These are phyloP conservation scores for Lepetodrilus schrolli DNA, from an alignment of 2,888 invertebrate species.

Conservation along the genomic window DNA sequence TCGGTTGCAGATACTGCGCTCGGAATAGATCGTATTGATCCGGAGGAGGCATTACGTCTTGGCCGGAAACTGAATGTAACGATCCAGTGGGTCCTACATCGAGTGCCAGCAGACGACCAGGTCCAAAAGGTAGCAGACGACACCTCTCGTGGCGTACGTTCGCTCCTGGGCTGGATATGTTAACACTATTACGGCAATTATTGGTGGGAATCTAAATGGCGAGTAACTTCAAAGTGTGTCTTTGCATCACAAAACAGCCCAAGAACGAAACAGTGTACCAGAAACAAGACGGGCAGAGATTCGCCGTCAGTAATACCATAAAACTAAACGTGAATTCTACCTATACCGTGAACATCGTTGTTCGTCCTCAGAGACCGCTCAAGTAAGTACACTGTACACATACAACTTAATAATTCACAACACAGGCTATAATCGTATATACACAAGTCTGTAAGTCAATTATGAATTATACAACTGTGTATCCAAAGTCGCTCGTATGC, in stretches of 20 bases:
- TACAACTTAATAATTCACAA: no score
- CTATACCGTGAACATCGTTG: conserved; percentile 78
- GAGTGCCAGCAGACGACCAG: neutral
- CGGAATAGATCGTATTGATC: no score
- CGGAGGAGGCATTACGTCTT: neutral
- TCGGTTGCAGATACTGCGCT: no score
- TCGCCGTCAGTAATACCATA: conserved; percentile 78
- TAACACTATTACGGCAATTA: neutral
- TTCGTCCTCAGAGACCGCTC: conserved; percentile 78
- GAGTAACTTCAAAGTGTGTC: conserved; percentile 76
- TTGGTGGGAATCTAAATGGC: conserved; percentile 39
- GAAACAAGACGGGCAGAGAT: conserved; percentile 79
- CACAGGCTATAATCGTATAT: no score
- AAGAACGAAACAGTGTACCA: conserved; percentile 78
- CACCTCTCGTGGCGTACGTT: no score
- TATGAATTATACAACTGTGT: no score
- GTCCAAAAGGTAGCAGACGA: neutral
- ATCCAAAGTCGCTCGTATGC: no score
- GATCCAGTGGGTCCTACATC: neutral
- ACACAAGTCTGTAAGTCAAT: no score
- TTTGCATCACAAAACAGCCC: conserved; percentile 77
- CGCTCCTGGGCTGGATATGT: neutral
- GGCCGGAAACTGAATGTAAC: neutral
- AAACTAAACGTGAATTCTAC: conserved; percentile 78
- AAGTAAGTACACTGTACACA: conserved; percentile 78